These are phyloP conservation scores for Aleiodes testaceus DNA, from an alignment of 2,888 invertebrate species.

Conservation along the genomic window DNA sequence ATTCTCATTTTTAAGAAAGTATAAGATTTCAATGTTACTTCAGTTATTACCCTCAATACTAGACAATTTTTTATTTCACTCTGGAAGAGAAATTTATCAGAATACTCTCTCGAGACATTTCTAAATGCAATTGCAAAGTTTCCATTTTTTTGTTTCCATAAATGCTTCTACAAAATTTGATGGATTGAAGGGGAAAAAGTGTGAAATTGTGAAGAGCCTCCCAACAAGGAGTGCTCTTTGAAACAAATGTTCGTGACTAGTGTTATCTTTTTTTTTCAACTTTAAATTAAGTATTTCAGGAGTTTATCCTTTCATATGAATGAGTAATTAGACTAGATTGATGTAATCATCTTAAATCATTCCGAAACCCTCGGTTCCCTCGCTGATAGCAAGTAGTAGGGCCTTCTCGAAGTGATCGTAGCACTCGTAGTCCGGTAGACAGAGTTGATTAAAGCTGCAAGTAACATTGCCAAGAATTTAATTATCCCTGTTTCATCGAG, in stretches of 20 bases:
- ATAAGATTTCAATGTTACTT: background rate
- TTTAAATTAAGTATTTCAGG: conserved; percentile 49
- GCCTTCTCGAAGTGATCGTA: conserved; percentile 95
- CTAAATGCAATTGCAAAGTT: conserved; percentile 19
- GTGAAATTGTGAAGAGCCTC: conserved; percentile 25
- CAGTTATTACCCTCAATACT: background rate
- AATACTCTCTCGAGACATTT: conserved; percentile 12
- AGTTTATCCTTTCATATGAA: background rate
- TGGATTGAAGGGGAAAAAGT: conserved; percentile 35
- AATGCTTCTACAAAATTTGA: conserved; percentile 25
- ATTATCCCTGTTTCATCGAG: background rate
- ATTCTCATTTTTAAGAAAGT: conserved; percentile 10
- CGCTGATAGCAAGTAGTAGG: conserved; percentile 92
- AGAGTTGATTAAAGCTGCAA: conserved; percentile 93
- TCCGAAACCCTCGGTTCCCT: conserved; percentile 96
- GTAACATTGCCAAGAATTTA: conserved; percentile 1
- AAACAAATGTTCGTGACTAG: conserved; percentile 37
- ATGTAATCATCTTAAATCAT: conserved; percentile 75
- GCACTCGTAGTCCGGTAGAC: conserved; percentile 94
- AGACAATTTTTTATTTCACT: background rate
- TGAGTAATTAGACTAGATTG: conserved; percentile 52
- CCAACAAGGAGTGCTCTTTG: conserved; percentile 28
- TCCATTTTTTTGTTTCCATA: conserved; percentile 2
- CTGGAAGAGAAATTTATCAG: conserved; percentile 24
- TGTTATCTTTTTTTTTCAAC: conserved; percentile 32